Evolutionary conservation across 2,888 invertebrate species (phyloP), one percentile per base, ranked within the genome.

Genomic region (Tyria jacobaeae): DNA sequence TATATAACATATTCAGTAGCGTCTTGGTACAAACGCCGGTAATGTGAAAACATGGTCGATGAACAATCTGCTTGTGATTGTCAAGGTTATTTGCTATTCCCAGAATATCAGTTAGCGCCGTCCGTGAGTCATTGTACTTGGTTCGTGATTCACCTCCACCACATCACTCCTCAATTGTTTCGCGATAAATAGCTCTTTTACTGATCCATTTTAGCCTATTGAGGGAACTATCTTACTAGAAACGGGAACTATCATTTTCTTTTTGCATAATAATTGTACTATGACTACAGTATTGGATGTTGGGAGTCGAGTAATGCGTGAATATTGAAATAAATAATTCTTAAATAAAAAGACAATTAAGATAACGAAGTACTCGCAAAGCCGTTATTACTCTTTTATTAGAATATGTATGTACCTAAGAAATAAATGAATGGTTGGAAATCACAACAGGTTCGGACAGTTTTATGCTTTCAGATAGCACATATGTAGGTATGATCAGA

Each of bases 81-180:
- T 89, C 91, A 92, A 92, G 91, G 92, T 83, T 88, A 88, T 50
- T 81, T 79, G 84, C 86, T 89, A 88, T 92, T 92, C 91, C 86
- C 75, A 89, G 91, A 91, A 91, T 85, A 89, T 89, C 87, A 87
- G 82, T 90, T 88, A 89, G 84, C 87, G 82, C 85, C 84, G 81
- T 75, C 80, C 73, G 76, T 92, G 91, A 92, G 82, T 92, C 90
- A 92, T 86, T 82, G 73, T 71, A 66, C 76, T 75, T 49, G 24
- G 67, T 62, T 68, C 67, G 77, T 92, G 91, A 91, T 73, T 91
- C 91, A 91, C 73, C 68, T 44, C 58, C 79, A 80, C 77, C 78
- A 76, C 80, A 85, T 87, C 84, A 83, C 79, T 82, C 79, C 65
- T 73, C 85, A 82, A 89, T 89, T 88, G 88, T 89, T 89, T 84